A percentile compares a stretch with the other conserved stretches of the same genome.
phyloP scores from a whole-genome alignment of 1,140 invertebrate species.

The Bombus huntii region DNA sequence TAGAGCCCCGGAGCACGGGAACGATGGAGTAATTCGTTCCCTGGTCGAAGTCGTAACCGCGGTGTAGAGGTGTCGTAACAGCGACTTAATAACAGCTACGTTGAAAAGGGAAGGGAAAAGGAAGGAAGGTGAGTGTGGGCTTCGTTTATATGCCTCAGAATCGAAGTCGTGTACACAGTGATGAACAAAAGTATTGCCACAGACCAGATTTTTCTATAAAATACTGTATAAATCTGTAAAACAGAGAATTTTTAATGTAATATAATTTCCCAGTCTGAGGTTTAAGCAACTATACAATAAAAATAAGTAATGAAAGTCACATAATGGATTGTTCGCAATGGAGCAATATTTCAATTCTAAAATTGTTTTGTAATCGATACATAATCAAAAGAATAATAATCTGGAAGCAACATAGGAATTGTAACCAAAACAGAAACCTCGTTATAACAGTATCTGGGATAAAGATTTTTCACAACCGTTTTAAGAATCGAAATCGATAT shows the following conservation, averaged over 20 bases:
- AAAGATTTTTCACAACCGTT: too few species aligned
- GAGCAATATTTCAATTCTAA: too few species aligned
- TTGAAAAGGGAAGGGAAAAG: constrained; percentile 63
- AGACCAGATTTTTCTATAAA: not conserved
- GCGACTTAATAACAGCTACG: constrained; percentile 45
- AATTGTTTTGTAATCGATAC: too few species aligned
- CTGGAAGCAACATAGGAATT: too few species aligned
- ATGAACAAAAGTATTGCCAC: not conserved
- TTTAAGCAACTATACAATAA: not conserved
- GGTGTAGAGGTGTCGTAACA: constrained; percentile 46
- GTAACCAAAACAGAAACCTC: too few species aligned
- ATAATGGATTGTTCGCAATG: too few species aligned
- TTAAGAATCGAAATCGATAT: too few species aligned
- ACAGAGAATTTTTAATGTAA: not conserved
- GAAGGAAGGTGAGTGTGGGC: constrained; percentile 64
- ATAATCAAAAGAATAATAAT: too few species aligned
- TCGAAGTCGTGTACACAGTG: constrained; percentile 8
- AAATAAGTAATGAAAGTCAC: too few species aligned
- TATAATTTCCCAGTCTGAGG: not conserved
- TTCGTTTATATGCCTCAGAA: constrained; percentile 44
- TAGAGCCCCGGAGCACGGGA: not conserved
- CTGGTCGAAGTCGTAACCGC: constrained; percentile 36
- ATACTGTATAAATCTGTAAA: not conserved
- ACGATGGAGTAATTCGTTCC: constrained; percentile 25
- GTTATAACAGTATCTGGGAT: too few species aligned